Base-by-base conservation (phyloP, 2,888 invertebrate species). In the Drosophila macrospina region DNA sequence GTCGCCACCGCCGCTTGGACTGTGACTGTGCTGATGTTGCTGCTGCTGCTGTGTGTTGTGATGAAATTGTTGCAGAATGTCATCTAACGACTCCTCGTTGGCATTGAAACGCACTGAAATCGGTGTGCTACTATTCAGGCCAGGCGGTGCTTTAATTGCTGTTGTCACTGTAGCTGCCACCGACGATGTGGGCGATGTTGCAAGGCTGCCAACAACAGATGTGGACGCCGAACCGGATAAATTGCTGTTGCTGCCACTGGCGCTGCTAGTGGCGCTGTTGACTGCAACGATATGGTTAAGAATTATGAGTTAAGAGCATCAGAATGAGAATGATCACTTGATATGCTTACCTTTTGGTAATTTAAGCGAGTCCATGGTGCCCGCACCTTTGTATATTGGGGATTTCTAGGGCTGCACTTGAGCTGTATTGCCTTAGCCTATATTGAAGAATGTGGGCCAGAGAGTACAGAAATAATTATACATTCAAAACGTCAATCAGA, bases 31-130 rank as follows among this genome's bases (percentile, higher is more conserved):
- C 11, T 74, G 69, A 5, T 62, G 69, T 41, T 60, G 39, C 6
- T 50, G 56, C 11, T 77, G 72, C 34, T 77, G 70, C 32, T 64
- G 72, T 56, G 74, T 44, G 52, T 50, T 81, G 32, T 84, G 81
- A 75, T 91, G 91, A 83, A 91, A 91, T 61, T 91, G 89, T 70
- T 91, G 92, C 77, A 91, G 89, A 51, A 92, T 89, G 66, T 92
- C 92, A 70, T 92, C 92, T 59, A 92, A 86, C 63, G 91, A 91
- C 74, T 92, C 92, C 72, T 92, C 91, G 73, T 90, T 90, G 79
- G 92, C 91, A 86, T 92, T 91, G 64, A 92, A 92, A 56, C 92
- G 91, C 64, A 92, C 92, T 30, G 92, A 89, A 55, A 92, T 90
- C 32, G 92, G 92, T 41, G 91, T 80, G 72, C 88, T 89, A 75